Conservation (phyloP, 2,888 invertebrate species). For the Toxonevra muliebris region DNA sequence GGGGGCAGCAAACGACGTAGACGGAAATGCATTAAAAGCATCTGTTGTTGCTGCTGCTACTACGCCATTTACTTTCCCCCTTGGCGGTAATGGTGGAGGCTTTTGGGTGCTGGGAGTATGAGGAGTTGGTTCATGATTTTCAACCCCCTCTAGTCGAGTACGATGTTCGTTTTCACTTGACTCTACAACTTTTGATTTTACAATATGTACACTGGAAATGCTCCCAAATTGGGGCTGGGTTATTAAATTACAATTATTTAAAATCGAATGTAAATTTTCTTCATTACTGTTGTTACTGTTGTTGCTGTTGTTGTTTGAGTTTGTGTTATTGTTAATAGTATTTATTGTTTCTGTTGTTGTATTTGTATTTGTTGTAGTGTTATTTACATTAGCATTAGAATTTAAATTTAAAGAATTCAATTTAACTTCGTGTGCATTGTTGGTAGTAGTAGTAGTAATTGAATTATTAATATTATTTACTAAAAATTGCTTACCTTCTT, state of each 20-base stretch:
- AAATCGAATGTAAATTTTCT: background rate
- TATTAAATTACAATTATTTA: conserved; percentile 22
- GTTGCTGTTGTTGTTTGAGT: conserved; percentile 31
- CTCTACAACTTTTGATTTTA: conserved; percentile 41
- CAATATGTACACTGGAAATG: conserved; percentile 51
- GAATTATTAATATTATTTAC: conserved; percentile 3
- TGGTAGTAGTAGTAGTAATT: conserved; percentile 34
- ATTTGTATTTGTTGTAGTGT: conserved; percentile 10
- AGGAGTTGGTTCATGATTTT: conserved; percentile 30
- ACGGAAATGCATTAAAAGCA: conserved; percentile 37
- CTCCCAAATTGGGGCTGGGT: conserved; percentile 34
- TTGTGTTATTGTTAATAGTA: conserved; percentile 32
- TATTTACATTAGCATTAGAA: conserved; percentile 39
- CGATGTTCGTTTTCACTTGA: conserved; percentile 15
- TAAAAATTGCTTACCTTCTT: conserved; percentile 56
- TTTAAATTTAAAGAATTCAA: conserved; percentile 12
- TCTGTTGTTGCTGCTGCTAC: conserved; percentile 17
- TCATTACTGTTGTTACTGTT: conserved; percentile 27
- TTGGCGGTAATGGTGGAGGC: conserved; percentile 49
- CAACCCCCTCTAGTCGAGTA: conserved; percentile 29
- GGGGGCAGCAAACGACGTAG: conserved; percentile 22
- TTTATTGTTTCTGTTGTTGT: conserved; percentile 19
- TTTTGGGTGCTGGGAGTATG: conserved; percentile 31
- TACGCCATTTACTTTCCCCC: conserved; percentile 49
- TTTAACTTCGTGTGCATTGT: conserved; percentile 10